A percentile compares a stretch with the other conserved stretches of the same genome.
Conservation (phyloP, 2,797 vertebrate species). For the Paguma larvata region DNA sequence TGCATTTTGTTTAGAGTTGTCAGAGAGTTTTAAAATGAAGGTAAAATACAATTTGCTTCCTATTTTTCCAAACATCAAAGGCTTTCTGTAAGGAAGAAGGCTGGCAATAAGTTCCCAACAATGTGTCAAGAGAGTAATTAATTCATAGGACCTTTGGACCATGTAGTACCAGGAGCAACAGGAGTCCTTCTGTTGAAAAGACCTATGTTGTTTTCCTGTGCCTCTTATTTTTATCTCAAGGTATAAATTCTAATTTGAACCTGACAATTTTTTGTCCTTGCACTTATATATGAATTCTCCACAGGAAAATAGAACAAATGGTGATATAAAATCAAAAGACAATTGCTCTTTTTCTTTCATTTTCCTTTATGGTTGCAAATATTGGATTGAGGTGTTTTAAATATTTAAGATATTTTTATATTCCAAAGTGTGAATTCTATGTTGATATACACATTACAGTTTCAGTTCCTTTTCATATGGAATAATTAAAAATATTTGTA, state of each 20-base stretch:
- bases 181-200: not conserved
- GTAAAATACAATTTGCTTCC: not conserved
- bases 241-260: slow-evolving; percentile 65
- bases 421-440: not conserved
- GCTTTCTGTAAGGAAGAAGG: not conserved
- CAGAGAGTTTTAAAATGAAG: not conserved
- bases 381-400: not conserved
- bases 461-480: not conserved
- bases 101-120: slow-evolving; percentile 3
- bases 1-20: not conserved
- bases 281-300: slow-evolving; percentile 56
- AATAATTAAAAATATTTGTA: not conserved
- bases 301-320: not conserved
- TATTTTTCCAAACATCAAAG: slow-evolving; percentile 1
- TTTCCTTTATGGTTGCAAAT: not conserved
- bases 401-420: not conserved
- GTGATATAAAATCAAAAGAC: not conserved
- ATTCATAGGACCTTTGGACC: slow-evolving; percentile 24
- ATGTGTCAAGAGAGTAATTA: slow-evolving; percentile 46
- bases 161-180: not conserved
- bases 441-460: not conserved
- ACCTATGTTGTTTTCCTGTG: not conserved
- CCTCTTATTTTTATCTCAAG: slow-evolving; percentile 51
- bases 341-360: not conserved
- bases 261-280: slow-evolving; percentile 47